Base-by-base conservation (phyloP, 2,113 vertebrate genomes). In the Syngnathus floridae region DNA sequence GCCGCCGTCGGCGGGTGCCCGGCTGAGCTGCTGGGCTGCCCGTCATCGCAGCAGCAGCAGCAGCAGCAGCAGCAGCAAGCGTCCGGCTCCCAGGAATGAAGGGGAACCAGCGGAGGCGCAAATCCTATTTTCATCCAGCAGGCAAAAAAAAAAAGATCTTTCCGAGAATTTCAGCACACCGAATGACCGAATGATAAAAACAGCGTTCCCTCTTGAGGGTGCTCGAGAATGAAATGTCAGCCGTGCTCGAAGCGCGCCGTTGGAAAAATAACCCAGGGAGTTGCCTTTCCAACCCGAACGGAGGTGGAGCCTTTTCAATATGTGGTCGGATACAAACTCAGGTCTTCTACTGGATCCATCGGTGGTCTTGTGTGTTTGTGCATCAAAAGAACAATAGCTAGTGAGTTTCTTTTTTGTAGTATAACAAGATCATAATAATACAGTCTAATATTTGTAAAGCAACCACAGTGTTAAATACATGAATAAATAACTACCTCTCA, bases 1-100 rank as follows among this genome's bases (percentile, higher is more conserved):
- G 78, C 72, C 10, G 77, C 81, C 3, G 79, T 74, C 0, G 84
- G 75, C 16, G 74, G 80, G 11, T 86, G 77, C 22, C 79, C 82
- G 14, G 77, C 70, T 16, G 78, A 84, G 55, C 59, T 81, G 45
- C 72, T 77, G 13, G 46, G 45, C 5, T 59, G 61, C 60, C 70
- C 79, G 3, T 72, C 79, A 12, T 51, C 77, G 17, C 77, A 79
- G 5, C 26, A 64, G 7, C 38, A 46, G 14, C 58, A 40, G 17
- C 76, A 79, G 5, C 26, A 64, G 17, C 77, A 79, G 5, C 26
- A 64, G 7, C 38, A 46, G 14, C 58, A 40, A 16, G 60, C 75
- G 0, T 45, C 67, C n/a, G 35, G 22, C 45, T 41, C 35, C 21
- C 66, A 61, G 19, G 66, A 81, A 21, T 35, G 19, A 1, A 4